Evolutionary conservation across 2,888 invertebrate species (phyloP), one percentile per base, ranked within the genome.

Genomic region (Graphium colonna): DNA sequence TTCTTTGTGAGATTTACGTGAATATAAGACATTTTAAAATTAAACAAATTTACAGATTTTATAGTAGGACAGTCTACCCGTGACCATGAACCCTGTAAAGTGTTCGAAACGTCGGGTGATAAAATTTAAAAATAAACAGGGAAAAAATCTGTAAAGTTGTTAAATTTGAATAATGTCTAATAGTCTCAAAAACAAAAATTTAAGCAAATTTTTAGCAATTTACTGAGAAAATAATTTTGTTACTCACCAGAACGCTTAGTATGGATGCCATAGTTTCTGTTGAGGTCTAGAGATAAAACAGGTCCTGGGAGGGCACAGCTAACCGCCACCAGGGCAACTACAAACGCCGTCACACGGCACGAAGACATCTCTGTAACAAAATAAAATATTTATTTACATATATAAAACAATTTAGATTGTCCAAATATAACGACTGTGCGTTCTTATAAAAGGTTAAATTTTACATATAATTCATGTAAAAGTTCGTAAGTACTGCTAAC

Each of bases 231-330:
- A 28, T 8, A 8, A 28, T 28, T 33, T 33, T 33, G 4, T 4
- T 48, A 83, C 92, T 92, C 72, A 94, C 94, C 94, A 65, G 93
- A 92, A 64, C 94, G 86, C 75, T 95, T 95, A 58, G 92, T 91
- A 73, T 92, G 92, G 75, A 95, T 95, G 13, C 95, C 95, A 71
- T 96, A 96, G 53, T 96, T 92, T 60, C 94, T 92, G 82, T 94
- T 95, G 67, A 96, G 92, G 89, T 96, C 96, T 66, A 96, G 92
- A 61, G 95, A 94, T 75, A 92, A 90, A 65, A 92, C 92, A 52
- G 92, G 90, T 66, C 91, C 91, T 45, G 94, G 94, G 70, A 93
- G 90, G 65, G 93, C 91, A 69, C 93, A 91, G 80, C 93, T 91
- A 65, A 93, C 82, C 48, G 92, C 91, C 62, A 91, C 90, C 55